phyloP scores from a whole-genome alignment of 2,797 vertebrate species.

The Acanthurus lineatus region DNA sequence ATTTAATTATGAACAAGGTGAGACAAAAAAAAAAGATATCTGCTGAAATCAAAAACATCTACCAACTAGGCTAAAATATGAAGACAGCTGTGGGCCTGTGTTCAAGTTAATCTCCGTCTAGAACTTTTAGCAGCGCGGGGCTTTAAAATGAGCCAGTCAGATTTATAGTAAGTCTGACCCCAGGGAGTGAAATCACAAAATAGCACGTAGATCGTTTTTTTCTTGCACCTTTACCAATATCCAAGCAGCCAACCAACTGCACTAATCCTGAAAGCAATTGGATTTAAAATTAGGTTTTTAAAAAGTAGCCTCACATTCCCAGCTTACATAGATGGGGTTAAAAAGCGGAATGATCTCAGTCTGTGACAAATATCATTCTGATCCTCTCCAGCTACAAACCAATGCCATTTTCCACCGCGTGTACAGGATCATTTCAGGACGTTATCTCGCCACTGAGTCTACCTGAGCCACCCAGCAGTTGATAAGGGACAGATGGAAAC shows the following conservation, averaged over 20 bases:
- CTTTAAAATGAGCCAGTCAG: conserved; percentile 38
- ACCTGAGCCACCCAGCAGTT: conserved; percentile 66
- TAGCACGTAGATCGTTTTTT: conserved; percentile 23
- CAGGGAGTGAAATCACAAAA: conserved; percentile 40
- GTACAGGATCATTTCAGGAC: conserved; percentile 57
- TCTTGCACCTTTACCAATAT: conserved; percentile 12
- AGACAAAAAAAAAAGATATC: conserved; percentile 13
- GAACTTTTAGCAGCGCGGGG: conserved; percentile 25
- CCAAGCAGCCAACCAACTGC: conserved; percentile 20
- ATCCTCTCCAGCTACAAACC: conserved; percentile 17
- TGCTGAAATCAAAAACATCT: conserved; percentile 18
- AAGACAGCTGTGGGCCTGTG: conserved; percentile 29
- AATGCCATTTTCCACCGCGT: conserved; percentile 35
- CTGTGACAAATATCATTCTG: conserved; percentile 19
- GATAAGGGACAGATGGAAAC: conserved; percentile 75
- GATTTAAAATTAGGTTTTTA: conserved; percentile 44
- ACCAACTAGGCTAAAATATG: conserved; percentile 22
- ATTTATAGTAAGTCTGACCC: conserved; percentile 29
- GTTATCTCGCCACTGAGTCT: conserved; percentile 53
- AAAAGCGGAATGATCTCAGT: conserved; percentile 34
- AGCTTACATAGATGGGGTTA: conserved; percentile 5
- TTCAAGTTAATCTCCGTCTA: conserved; percentile 26
- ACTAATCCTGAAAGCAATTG: conserved; percentile 57
- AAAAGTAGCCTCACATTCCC: conserved; percentile 10
- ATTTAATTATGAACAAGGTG: conserved; percentile 33